Evolutionary conservation across 53 echinoderm and acorn worm genomes (phyloP).

Genomic region (Holothuria leucospilota): DNA sequence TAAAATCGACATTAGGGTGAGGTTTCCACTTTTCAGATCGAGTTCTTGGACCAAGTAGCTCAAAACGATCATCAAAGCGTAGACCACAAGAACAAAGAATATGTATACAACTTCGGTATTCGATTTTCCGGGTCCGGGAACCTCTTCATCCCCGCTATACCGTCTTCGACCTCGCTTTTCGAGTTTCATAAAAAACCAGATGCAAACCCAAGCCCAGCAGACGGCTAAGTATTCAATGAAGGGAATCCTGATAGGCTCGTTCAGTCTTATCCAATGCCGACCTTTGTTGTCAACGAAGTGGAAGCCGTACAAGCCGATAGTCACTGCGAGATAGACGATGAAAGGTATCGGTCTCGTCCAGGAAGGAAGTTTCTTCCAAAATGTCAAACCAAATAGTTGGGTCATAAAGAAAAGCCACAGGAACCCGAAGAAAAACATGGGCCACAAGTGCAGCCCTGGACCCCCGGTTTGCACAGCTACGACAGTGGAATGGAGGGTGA

Average conservation of each 20-base stretch:
- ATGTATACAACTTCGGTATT: slow-evolving; percentile 54
- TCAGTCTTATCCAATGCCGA: slow-evolving; percentile 73
- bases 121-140: slow-evolving; percentile 36
- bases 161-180: slow-evolving; percentile 49
- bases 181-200: slow-evolving; percentile 72
- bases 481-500: slow-evolving; percentile 70
- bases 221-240: slow-evolving; percentile 73
- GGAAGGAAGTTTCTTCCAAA: slow-evolving; percentile 74
- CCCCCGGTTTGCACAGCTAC: slow-evolving; percentile 84
- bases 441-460: slow-evolving; percentile 77
- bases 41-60: slow-evolving; percentile 57
- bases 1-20: slow-evolving; percentile 63
- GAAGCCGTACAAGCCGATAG: slow-evolving; percentile 51
- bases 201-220: slow-evolving; percentile 66
- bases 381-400: slow-evolving; percentile 77
- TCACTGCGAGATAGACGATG: slow-evolving; percentile 33
- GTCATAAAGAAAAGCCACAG: slow-evolving; percentile 83
- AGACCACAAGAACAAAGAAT: slow-evolving; percentile 39
- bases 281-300: slow-evolving; percentile 62
- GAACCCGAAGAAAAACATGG: slow-evolving; percentile 91
- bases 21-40: slow-evolving; percentile 12
- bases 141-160: background rate
- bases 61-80: slow-evolving; percentile 37
- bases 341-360: slow-evolving; percentile 70
- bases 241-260: slow-evolving; percentile 82